Base-by-base conservation (phyloP, 2,797 vertebrate species). In the Protosalanx chinensis region DNA sequence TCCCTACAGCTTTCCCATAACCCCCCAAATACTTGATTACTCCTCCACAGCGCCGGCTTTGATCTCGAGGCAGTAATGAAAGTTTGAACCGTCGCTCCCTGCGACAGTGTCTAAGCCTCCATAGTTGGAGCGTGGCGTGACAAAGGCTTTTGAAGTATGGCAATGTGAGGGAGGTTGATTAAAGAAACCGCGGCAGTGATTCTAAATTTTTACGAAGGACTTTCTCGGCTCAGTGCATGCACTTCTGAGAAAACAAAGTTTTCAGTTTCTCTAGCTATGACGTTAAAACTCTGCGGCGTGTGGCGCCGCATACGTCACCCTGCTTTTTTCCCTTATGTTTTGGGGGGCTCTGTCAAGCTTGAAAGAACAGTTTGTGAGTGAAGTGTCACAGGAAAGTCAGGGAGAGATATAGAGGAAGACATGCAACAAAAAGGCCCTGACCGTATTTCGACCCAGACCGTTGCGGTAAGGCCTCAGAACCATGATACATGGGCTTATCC, bases 31-130 rank as follows among this genome's bases (percentile, higher is more conserved):
- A 1, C 71, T 74, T 68, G 64, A 73, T 67, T 61, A 60, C 64
- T 60, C 6, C 35, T 37, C 76, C 41, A 71, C n/a, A 76, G 68
- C 27, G 35, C 32, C 1, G 65, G 64, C 71, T 86, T 81, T 82
- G 72, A 78, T 84, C 76, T 20, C 0, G 3, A 35, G 33, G 32
- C 69, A 57, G 64, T 64, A 62, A 29, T 71, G 75, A 73, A 72
- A 51, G 56, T 56, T 30, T 23, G 70, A 6, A 77, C 73, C 77
- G 74, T 70, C 58, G 23, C 58, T 81, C 72, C 73, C 77, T 7
- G 81, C 71, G 78, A 57, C 70, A 10, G 23, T 0, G 10, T 65
- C 74, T 56, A 56, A 56, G 41, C 81, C 72, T 71, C 41, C 41
- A 57, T 77, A 69, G 74, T 67, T 64, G 12, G 27, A 41, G 57